Evolutionary conservation across 2,888 invertebrate genomes (phyloP), one percentile per base, ranked within the genome.

Genomic region (Melanophora roralis): DNA sequence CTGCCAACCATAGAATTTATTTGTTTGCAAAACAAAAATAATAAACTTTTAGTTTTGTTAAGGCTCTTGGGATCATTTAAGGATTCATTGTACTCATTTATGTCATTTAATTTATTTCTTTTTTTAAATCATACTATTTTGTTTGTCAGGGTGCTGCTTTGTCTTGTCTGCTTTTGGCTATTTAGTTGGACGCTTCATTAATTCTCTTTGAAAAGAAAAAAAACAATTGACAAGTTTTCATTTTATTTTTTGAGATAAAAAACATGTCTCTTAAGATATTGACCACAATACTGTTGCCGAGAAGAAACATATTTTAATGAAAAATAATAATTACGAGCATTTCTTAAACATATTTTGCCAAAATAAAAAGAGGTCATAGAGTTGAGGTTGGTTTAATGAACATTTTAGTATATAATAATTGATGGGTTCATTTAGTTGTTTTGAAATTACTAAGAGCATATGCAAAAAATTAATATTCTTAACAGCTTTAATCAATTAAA

Each of bases 1-100:
- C 43, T 43, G 27, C 11, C 14, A 43, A 14, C 4, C 40, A 0
- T 43, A 27, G 1, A 40, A 59, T 59, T 43, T 40, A n/a, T 59
- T 27, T 27, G 27, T 5, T 40, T 4, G 11, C 1, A 14, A n/a
- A 27, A 21, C 7, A 36, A 12, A 36, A 40, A 27, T 43, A 27
- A 0, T n/a, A 9, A 23, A 14, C n/a, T 11, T 23, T 19, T 38
- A 43, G 23, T 7, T 49, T 38, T 57, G 36, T 38, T 40, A 51
- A 27, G 38, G 38, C 27, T 51, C 21, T 1, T 21, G 49, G 40
- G 60, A 71, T 40, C 32, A 60, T 51, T 71, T 53, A 71, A 60
- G 60, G 27, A 51, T 60, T 53, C 60, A 60, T 60, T 71, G 71
- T 51, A 53, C 23, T 43, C 43, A 60, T 51, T 71, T 62, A 34